phyloP scores from a whole-genome alignment of 2,113 vertebrate species.

The Paraplagusia blochii region DNA sequence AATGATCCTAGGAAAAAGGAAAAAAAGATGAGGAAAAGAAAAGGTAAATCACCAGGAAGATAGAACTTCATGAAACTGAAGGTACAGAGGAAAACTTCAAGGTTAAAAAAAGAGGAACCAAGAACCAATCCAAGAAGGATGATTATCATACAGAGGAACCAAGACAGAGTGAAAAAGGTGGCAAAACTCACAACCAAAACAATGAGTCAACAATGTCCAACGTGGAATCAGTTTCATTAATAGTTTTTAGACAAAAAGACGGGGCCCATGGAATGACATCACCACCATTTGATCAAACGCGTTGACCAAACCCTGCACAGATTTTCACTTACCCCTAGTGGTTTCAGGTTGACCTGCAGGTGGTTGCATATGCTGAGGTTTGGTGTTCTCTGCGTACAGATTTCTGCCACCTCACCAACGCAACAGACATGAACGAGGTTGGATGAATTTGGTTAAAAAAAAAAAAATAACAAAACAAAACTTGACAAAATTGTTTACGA shows the following conservation, averaged over 20 bases:
- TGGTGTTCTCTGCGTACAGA: constrained; percentile 39
- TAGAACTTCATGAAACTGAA: background rate
- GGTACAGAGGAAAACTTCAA: background rate
- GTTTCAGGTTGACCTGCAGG: constrained; percentile 13
- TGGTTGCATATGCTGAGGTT: constrained; percentile 42
- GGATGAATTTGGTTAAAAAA: background rate
- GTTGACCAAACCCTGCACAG: background rate
- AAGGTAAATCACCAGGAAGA: background rate
- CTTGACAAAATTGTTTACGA: too few species aligned
- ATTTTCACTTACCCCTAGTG: constrained; percentile 31
- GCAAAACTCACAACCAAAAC: too few species aligned
- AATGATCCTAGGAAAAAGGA: too few species aligned
- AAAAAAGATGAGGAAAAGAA: background rate
- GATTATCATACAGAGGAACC: background rate
- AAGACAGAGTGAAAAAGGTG: background rate
- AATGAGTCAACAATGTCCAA: too few species aligned
- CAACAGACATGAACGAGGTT: constrained; percentile 19
- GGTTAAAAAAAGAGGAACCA: background rate
- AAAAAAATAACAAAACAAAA: background rate
- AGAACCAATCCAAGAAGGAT: background rate
- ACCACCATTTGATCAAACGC: too few species aligned
- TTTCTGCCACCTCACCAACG: constrained; percentile 35
- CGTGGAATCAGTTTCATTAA: too few species aligned
- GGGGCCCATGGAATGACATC: too few species aligned
- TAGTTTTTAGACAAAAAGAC: too few species aligned